Base-by-base conservation (phyloP, 1,140 invertebrate genomes). In the Dendrolimus kikuchii region DNA sequence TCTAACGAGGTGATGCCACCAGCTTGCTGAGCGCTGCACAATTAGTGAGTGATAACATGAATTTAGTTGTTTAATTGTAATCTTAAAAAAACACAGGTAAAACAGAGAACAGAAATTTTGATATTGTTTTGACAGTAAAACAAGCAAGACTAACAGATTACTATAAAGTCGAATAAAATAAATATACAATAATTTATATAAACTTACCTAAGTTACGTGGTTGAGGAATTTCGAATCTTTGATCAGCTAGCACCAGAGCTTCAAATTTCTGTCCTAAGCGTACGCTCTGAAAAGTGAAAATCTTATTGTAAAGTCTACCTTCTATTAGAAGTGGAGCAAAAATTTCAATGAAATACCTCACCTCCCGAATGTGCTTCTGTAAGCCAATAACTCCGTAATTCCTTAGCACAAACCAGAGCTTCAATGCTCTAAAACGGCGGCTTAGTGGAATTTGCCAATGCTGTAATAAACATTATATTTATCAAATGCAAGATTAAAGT, bases 361-460 rank as follows among this genome's bases (percentile, higher is more conserved):
- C 91, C 87, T 98, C 93, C 65, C 98, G 89, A 55, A 99, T 97
- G 75, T 98, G 95, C 50, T 95, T 92, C 77, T 98, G 96, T 6
- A 99, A 82, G 1, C 96, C 96, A 59, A 91, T 91, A 7, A 95
- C 92, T 37, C 98, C 98, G 69, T 93, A 98, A 64, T 95, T 94
- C 53, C 98, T 89, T 47, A 99, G 89, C 0, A 99, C 98, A 75
- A 99, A 99, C 98, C 98, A 99, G 4, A 99, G 87, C 81, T 99
- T 99, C 6, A 99, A 81, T 0, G 98, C 94, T 42, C 98, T 90
- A 81, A 99, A 99, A 62, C 97, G 90, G 79, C 98, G 95, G 43
- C 98, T 98, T n/a, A 99, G 78, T 0, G 98, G 96, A 53, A 99
- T 99, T 77, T 99, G 97, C 98, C 98, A 99, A 77, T 99, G 98